Conservation (phyloP, 2,113 vertebrate species). For the Stigmatopora nigra region DNA sequence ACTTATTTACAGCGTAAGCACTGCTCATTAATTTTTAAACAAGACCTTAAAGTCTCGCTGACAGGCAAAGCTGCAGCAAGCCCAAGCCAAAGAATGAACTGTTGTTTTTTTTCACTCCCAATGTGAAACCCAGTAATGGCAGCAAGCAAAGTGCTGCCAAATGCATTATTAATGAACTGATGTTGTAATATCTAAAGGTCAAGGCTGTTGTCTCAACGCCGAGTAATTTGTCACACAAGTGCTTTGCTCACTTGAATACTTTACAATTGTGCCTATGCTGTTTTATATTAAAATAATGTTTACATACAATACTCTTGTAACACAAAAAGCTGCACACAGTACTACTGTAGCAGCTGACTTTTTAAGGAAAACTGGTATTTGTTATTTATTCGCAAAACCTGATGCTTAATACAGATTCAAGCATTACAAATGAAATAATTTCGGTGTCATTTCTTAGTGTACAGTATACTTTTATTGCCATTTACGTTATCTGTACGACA, state of each 20-base stretch:
- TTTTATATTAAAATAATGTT: neutral
- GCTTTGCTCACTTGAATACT: slow-evolving; percentile 5
- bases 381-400: slow-evolving; percentile 32
- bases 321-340: neutral
- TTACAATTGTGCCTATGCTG: neutral
- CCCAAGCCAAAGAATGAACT: slow-evolving; percentile 49
- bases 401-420: slow-evolving; percentile 15
- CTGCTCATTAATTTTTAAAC: slow-evolving; percentile 70
- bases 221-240: slow-evolving; percentile 32
- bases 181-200: slow-evolving; percentile 67
- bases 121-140: slow-evolving; percentile 63
- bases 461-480: neutral
- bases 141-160: slow-evolving; percentile 54
- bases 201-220: slow-evolving; percentile 44
- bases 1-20: slow-evolving; percentile 73
- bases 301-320: neutral
- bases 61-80: slow-evolving; percentile 63
- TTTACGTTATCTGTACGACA: slow-evolving; percentile 2
- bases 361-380: slow-evolving; percentile 29
- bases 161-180: slow-evolving; percentile 70
- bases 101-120: slow-evolving; percentile 53
- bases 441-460: slow-evolving; percentile 41
- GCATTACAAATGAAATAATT: slow-evolving; percentile 32
- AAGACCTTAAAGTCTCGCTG: slow-evolving; percentile 66
- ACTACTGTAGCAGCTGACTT: slow-evolving; percentile 1